Evolutionary conservation across 2,888 invertebrate genomes (phyloP).

Genomic region (Cinara cedri): DNA sequence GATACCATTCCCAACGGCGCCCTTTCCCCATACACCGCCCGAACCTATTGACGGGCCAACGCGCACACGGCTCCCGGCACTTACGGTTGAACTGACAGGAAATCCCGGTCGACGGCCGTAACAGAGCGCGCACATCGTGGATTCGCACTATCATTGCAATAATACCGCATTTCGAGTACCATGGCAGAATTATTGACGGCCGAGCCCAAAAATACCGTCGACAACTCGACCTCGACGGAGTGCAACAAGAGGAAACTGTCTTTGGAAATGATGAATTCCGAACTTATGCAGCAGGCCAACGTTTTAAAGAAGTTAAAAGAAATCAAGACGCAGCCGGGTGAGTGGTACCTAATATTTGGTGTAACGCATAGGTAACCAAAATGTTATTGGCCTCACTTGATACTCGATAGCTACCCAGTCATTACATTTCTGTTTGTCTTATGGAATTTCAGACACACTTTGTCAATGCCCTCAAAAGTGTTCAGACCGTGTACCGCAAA

Average conservation of each 20-base stretch:
- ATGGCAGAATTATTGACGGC: constrained; percentile 23
- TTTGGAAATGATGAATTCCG: neutral
- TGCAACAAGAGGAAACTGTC: constrained; percentile 43
- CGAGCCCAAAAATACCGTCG: neutral
- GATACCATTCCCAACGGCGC: neutral
- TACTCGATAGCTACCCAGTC: too few relatives aligned
- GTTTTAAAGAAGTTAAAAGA: constrained; percentile 37
- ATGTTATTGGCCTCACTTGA: too few relatives aligned
- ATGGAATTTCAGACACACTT: constrained; percentile 64
- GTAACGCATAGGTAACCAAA: too few relatives aligned
- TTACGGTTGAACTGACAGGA: too few relatives aligned
- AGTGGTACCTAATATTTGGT: neutral
- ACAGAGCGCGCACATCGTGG: neutral
- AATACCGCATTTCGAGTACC: neutral
- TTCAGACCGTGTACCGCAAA: constrained; percentile 64
- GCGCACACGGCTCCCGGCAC: too few relatives aligned
- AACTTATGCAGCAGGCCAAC: neutral
- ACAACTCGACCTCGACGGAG: neutral
- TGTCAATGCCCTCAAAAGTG: constrained; percentile 68
- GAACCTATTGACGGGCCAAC: too few relatives aligned
- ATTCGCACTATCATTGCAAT: too few relatives aligned
- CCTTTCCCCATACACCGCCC: too few relatives aligned
- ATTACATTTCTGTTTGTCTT: neutral
- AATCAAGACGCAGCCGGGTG: constrained; percentile 40
- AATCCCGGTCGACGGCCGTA: too few relatives aligned